These are phyloP conservation scores for Apteryx owenii DNA, from an alignment of 2,113 vertebrate species.

Conservation along the genomic window DNA sequence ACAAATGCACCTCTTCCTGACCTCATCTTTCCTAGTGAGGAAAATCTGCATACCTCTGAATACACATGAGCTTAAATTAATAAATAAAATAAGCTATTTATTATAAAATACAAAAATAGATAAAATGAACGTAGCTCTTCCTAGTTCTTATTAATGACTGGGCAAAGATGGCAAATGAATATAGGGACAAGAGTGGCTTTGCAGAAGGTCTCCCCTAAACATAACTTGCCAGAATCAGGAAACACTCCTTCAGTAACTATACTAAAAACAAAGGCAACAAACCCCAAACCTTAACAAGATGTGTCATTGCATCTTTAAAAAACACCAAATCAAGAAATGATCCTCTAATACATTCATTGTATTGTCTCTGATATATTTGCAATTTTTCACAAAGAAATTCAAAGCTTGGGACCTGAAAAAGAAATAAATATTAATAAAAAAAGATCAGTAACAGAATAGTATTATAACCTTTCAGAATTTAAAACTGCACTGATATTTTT, in stretches of 20 bases:
- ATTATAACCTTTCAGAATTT: background rate
- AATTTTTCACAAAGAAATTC: constrained; percentile 77
- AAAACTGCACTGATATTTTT: background rate
- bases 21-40: accelerated
- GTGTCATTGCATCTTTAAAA: constrained; percentile 85
- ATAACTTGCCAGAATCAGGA: background rate
- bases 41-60: background rate
- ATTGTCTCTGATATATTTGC: constrained; percentile 75
- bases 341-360: constrained; percentile 80
- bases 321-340: constrained; percentile 81
- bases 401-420: constrained; percentile 72
- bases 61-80: background rate
- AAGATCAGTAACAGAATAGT: background rate
- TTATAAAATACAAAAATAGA: background rate
- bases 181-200: background rate
- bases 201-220: background rate
- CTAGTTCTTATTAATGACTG: background rate
- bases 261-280: background rate
- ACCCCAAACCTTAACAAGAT: constrained; percentile 79
- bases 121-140: background rate
- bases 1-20: background rate
- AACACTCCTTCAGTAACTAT: background rate
- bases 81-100: background rate
- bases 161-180: background rate
- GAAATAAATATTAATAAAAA: background rate